Percentiles rank a stretch among this genome's conserved stretches.
Evolutionary conservation across 1,140 invertebrate species (phyloP).

Genomic region (Scaptomyza pallida): DNA sequence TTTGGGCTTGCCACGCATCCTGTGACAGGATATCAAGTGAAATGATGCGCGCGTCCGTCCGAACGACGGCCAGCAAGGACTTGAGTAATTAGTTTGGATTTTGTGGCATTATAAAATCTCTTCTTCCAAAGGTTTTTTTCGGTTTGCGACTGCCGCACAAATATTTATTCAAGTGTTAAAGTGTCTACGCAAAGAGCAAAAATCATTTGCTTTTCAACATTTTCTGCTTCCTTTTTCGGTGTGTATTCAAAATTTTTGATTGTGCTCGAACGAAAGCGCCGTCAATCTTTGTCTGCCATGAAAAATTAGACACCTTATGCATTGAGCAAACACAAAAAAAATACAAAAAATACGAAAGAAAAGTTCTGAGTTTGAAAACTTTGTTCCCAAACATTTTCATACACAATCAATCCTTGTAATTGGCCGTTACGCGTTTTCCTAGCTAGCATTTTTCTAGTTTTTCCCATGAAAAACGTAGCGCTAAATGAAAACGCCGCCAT

Average conservation of each 20-base stretch:
- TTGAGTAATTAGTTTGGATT: constrained; percentile 83
- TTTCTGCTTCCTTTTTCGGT: constrained; percentile 31
- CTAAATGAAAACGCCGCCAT: constrained; percentile 68
- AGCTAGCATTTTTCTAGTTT: constrained; percentile 65
- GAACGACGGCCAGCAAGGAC: constrained; percentile 47
- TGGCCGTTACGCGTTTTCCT: constrained; percentile 77
- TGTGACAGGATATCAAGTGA: constrained; percentile 82
- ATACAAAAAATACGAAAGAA: constrained; percentile 18
- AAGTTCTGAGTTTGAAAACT: constrained; percentile 44
- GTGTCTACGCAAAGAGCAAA: constrained; percentile 65
- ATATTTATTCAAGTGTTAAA: constrained; percentile 84
- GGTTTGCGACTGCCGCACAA: constrained; percentile 60
- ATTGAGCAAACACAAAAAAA: constrained; percentile 40
- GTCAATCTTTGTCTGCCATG: constrained; percentile 71
- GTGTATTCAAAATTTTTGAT: constrained; percentile 76
- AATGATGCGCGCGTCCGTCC: constrained; percentile 78
- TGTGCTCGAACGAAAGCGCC: constrained; percentile 65
- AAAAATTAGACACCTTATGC: constrained; percentile 83
- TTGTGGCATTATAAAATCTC: constrained; percentile 82
- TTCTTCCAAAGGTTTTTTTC: no score
- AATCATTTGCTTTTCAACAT: constrained; percentile 56
- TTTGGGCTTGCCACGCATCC: constrained; percentile 48
- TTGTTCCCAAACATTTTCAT: constrained; percentile 77
- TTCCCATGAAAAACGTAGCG: constrained; percentile 84
- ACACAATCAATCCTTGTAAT: constrained; percentile 84